Percentiles rank a stretch among this genome's conserved stretches.
These are phyloP conservation scores for Caloenas nicobarica DNA, from an alignment of 2,113 vertebrate species.

Conservation along the genomic window DNA sequence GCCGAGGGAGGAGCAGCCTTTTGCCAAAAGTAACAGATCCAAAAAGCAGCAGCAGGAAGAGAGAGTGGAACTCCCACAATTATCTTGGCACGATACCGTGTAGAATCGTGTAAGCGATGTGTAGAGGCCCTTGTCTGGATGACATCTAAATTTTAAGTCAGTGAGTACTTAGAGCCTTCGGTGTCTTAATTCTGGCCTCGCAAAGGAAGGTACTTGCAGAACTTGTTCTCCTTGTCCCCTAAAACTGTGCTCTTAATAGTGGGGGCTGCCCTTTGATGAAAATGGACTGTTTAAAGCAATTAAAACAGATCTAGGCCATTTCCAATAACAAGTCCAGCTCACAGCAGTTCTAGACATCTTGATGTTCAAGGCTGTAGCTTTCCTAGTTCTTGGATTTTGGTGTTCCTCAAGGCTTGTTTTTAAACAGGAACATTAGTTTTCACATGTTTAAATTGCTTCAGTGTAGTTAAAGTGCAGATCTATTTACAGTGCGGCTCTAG, in stretches of 20 bases:
- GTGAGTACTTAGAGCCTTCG: fast-evolving
- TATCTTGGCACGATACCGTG: fast-evolving
- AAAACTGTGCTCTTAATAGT: neutral
- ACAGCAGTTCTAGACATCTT: neutral
- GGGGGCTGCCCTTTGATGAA: neutral
- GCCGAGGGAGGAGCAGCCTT: neutral
- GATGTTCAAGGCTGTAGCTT: neutral
- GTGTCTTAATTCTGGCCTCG: neutral
- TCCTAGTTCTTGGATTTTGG: neutral
- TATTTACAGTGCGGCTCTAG: neutral
- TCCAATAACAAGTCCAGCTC: neutral
- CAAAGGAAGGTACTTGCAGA: neutral
- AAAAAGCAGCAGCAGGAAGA: neutral
- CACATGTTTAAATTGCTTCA: neutral
- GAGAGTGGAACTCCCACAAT: fast-evolving
- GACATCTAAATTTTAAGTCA: neutral
- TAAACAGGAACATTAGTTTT: neutral
- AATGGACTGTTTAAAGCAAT: neutral
- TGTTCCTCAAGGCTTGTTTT: neutral
- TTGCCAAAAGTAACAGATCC: neutral
- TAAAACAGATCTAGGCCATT: neutral
- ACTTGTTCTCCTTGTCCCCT: neutral
- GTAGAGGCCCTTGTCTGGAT: neutral
- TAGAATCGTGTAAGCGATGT: fast-evolving
- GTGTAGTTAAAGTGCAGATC: neutral